These are phyloP conservation scores for Amiota minor DNA, from an alignment of 2,888 invertebrate genomes.

Conservation along the genomic window DNA sequence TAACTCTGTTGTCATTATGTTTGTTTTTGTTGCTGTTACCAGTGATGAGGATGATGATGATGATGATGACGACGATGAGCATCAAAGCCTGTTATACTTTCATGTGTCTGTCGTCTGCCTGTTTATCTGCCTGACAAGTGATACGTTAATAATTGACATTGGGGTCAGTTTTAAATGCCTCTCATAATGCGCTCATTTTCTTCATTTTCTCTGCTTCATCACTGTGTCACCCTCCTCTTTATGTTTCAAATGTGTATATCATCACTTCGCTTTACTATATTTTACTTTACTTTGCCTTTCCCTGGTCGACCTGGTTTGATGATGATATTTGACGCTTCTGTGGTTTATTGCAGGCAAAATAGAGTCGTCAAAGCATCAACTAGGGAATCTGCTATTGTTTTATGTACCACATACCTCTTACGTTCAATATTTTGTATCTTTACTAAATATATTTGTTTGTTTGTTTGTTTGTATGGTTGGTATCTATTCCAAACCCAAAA, in stretches of 20 bases:
- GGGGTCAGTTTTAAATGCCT: constrained; percentile 60
- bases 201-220: neutral
- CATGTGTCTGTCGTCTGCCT: constrained; percentile 8
- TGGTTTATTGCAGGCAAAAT: constrained; percentile 57
- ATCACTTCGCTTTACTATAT: neutral
- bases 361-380: constrained; percentile 30
- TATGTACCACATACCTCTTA: neutral
- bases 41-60: constrained; percentile 25
- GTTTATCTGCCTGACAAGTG: constrained; percentile 62
- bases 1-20: constrained; percentile 19
- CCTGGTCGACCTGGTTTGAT: neutral
- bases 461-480: neutral
- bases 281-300: neutral
- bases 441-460: neutral
- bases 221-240: neutral
- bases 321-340: constrained; percentile 38
- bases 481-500: constrained; percentile 31
- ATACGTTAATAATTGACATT: constrained; percentile 72
- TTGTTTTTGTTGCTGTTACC: constrained; percentile 1
- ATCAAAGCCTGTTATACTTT: neutral
- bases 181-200: constrained; percentile 31
- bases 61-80: constrained; percentile 26
- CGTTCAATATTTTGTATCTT: neutral
- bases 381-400: constrained; percentile 15
- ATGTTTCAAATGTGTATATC: too few species aligned